Conservation (phyloP, 2,113 vertebrate species). For the Sorex araneus region DNA sequence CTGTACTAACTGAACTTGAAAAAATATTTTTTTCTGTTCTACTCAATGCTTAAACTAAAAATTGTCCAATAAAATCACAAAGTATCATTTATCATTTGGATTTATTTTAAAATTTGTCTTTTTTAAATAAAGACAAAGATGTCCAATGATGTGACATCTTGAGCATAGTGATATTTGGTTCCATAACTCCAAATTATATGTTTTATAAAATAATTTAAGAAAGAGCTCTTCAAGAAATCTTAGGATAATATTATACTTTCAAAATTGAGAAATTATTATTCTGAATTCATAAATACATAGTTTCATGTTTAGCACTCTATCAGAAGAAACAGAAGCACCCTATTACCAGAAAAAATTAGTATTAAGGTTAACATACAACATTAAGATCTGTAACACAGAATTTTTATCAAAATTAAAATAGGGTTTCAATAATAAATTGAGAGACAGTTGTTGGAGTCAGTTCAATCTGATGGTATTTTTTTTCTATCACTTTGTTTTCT, state of each 20-base stretch:
- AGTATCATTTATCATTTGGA: not conserved
- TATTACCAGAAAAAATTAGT: not conserved
- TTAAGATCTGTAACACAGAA: not conserved
- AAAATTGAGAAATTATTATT: not conserved
- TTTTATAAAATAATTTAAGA: not conserved
- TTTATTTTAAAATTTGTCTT: not conserved
- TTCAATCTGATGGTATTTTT: not conserved
- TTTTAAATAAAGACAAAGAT: conserved; percentile 2
- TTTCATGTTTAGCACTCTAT: not conserved
- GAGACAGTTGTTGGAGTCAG: not conserved
- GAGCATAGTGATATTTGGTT: not conserved
- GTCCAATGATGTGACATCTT: not conserved
- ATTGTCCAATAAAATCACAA: not conserved
- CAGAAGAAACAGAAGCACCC: too few species aligned
- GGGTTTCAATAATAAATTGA: not conserved
- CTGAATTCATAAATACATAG: not conserved
- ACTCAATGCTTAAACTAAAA: too few species aligned
- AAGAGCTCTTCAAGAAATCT: too few species aligned
- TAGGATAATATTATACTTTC: too few species aligned
- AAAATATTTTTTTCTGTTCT: not conserved
- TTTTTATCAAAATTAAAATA: not conserved
- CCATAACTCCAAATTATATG: not conserved
- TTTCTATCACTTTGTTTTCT: not conserved
- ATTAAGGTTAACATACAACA: not conserved
- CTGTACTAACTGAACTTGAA: not conserved